Percentiles rank a stretch among this genome's conserved stretches.
These are phyloP conservation scores for Brachymystax lenok DNA, from an alignment of 2,797 vertebrate genomes.

Conservation along the genomic window DNA sequence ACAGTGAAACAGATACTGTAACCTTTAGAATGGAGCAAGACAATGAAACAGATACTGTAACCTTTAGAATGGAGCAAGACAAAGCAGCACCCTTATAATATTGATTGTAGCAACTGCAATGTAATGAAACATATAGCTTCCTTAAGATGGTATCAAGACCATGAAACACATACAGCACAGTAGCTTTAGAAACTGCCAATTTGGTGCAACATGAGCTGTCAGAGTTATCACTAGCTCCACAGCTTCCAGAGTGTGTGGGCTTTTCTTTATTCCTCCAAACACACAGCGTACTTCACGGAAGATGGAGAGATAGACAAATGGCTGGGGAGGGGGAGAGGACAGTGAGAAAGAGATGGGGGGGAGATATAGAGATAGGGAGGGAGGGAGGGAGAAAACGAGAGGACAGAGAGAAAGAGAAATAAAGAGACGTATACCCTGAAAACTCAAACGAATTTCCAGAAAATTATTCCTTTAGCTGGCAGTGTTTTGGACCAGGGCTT, in stretches of 20 bases:
- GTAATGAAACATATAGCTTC: neutral
- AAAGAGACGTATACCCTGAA: constrained; percentile 49
- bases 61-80: constrained; percentile 33
- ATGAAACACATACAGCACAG: neutral
- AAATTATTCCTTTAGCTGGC: neutral
- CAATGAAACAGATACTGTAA: neutral
- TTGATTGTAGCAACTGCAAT: neutral
- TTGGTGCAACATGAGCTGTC: constrained; percentile 46
- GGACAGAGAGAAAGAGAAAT: constrained; percentile 13
- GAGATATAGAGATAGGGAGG: constrained; percentile 1
- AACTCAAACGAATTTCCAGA: constrained; percentile 1
- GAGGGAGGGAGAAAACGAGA: constrained; percentile 18
- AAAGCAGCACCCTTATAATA: constrained; percentile 15
- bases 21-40: too few species aligned
- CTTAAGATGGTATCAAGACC: neutral
- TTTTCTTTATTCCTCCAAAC: constrained; percentile 62
- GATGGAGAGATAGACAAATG: constrained; percentile 32
- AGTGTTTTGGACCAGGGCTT: neutral
- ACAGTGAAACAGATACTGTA: too few species aligned
- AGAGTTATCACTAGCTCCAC: neutral
- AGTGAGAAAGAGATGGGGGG: neutral
- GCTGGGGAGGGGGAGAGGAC: constrained; percentile 10
- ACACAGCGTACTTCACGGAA: constrained; percentile 51
- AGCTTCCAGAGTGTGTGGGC: constrained; percentile 46
- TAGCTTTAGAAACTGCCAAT: constrained; percentile 43